Conservation (phyloP, 2,888 invertebrate genomes). For the Drosophila lutescens region DNA sequence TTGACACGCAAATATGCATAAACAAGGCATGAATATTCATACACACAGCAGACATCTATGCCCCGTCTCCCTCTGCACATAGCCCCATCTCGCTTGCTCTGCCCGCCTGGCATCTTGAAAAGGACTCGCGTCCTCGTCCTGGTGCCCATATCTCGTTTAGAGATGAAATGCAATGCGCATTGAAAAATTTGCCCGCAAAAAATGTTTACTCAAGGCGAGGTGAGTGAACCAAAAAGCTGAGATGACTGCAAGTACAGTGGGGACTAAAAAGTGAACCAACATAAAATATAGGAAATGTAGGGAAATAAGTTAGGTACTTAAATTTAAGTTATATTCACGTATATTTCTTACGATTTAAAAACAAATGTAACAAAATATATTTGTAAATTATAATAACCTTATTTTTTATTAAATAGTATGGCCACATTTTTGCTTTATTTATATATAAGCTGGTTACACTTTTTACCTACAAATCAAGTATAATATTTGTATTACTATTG, state of each 20-base stretch:
- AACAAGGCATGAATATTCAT: constrained; percentile 78
- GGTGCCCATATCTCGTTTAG: constrained; percentile 68
- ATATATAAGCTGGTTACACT: not conserved
- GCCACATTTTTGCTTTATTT: not conserved
- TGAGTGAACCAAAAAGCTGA: constrained; percentile 46
- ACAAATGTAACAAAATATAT: no score
- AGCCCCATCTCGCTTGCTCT: constrained; percentile 12
- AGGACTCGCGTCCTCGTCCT: constrained; percentile 53
- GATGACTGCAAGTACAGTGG: constrained; percentile 20
- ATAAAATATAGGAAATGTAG: no score
- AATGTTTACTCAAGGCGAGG: constrained; percentile 65
- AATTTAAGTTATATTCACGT: no score
- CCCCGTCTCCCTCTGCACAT: constrained; percentile 15
- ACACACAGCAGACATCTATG: constrained; percentile 51
- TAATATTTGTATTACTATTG: not conserved
- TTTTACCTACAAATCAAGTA: not conserved
- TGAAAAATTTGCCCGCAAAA: constrained; percentile 63
- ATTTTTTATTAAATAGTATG: not conserved
- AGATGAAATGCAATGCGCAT: constrained; percentile 83
- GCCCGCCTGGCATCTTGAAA: constrained; percentile 48
- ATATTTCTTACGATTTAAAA: not conserved
- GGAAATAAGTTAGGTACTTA: no score
- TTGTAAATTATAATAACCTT: no score
- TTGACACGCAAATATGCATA: constrained; percentile 81
- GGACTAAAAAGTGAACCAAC: no score